Base-by-base conservation (phyloP, 2,888 invertebrate species). In the Hydrotaea cyrtoneurina region DNA sequence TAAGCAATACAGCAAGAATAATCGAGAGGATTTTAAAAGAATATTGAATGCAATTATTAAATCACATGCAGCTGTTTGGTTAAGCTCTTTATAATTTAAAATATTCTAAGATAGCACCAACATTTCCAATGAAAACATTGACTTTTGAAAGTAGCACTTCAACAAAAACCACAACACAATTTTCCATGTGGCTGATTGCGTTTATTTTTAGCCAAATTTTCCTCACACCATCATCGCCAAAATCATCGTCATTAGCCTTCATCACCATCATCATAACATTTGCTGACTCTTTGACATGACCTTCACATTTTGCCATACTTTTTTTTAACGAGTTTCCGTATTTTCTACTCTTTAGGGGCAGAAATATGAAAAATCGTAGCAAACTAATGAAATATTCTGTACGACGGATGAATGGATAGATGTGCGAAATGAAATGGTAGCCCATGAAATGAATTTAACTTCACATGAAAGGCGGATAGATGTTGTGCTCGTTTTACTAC, bases 291-390 rank as follows among this genome's bases (percentile, higher is more conserved):
- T 66, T 85, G 82, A 79, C 85, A 85, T 81, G 79, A 82, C 85
- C 85, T 85, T 85, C 82, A 85, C 85, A 78, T 79, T 73, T 82
- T 82, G 85, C 73, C 85, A 79, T 74, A 85, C 11, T 76, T 77
- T 83, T 66, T 43, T 11, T 19, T 26, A 21, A 11, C 0, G 10
- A 66, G 8, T 17, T 3, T 2, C 19, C 66, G 21, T 19, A 66
- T 66, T 1, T 43, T 43, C 19, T 66, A 66, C 43, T 66, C 39
- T 66, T 17, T 43, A 43, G 10, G 39, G 19, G 43, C 19, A 10
- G 3, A 39, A 39, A 66, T 17, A 11, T 66, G 19, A 53, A 19
- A 53, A n/a, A 39, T 36, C 64, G 19, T 17, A 64, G 31, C 36
- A 64, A 64, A 64, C 31, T 64, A 64, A 64, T 64, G 8, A 64